phyloP scores from a whole-genome alignment of 2,797 vertebrate species.

The Notamacropus eugenii region DNA sequence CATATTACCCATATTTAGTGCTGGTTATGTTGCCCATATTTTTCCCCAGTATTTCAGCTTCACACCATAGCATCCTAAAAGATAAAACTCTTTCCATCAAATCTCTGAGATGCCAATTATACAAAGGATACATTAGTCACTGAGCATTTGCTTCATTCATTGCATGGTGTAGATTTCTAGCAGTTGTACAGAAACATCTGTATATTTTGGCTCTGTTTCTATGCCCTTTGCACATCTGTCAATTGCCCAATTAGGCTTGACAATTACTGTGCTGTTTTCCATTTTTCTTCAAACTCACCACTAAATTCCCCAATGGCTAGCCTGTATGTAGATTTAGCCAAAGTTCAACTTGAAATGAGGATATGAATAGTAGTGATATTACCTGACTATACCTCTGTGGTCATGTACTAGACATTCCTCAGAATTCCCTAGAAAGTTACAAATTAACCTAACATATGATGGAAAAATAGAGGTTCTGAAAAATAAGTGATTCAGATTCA shows the following conservation, averaged over 20 bases:
- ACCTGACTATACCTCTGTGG: not conserved
- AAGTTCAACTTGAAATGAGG: not conserved
- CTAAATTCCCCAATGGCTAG: not conserved
- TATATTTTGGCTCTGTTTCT: slow-evolving; percentile 3
- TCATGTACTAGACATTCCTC: not conserved
- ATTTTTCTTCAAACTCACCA: slow-evolving; percentile 19
- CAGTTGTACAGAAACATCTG: slow-evolving; percentile 15
- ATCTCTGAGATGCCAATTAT: not conserved
- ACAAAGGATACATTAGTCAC: not conserved
- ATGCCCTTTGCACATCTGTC: slow-evolving; percentile 13
- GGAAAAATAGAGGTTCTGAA: not conserved
- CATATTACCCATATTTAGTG: not conserved
- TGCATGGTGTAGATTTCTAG: not conserved
- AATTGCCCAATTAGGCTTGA: slow-evolving; percentile 7
- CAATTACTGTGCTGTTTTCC: not conserved
- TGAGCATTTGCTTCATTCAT: not conserved
- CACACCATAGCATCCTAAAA: not conserved
- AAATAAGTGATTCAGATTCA: not conserved
- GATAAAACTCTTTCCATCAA: not conserved
- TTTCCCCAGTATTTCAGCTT: not conserved
- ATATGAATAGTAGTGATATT: not conserved
- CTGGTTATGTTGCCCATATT: not conserved
- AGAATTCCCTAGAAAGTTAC: not conserved
- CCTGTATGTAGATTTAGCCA: not conserved
- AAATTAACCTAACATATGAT: not conserved